Percentiles rank a stretch among this genome's conserved stretches.
Evolutionary conservation across 2,113 vertebrate genomes (phyloP).

Genomic region (human (Homo sapiens)): DNA sequence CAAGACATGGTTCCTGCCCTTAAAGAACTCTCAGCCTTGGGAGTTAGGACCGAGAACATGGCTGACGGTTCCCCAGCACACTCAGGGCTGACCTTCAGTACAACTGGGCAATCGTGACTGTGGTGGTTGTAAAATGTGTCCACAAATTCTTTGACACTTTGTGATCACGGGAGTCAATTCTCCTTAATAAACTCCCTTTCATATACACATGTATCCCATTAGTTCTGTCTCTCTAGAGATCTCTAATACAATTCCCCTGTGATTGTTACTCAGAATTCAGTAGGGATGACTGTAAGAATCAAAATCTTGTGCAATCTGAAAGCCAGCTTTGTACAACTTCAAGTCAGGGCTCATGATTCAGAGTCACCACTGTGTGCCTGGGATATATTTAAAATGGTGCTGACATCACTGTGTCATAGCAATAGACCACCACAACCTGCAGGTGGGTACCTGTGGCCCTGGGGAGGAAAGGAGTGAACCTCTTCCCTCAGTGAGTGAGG

Average conservation of each 20-base stretch:
- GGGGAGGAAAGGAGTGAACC: background rate
- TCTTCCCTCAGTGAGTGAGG: background rate
- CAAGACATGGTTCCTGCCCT: background rate
- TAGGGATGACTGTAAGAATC: background rate
- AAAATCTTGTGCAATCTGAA: background rate
- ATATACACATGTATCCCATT: no score
- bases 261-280: background rate
- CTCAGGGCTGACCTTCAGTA: background rate
- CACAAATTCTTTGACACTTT: background rate
- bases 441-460: background rate
- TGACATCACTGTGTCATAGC: background rate
- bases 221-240: no score
- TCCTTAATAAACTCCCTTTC: no score
- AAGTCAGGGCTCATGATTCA: background rate
- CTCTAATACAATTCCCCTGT: background rate
- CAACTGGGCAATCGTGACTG: background rate
- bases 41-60: background rate
- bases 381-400: background rate
- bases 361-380: background rate
- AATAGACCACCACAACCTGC: background rate
- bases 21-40: background rate
- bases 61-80: rapidly evolving
- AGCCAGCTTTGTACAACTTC: background rate
- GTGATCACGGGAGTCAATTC: no score
- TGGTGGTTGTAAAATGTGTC: background rate